phyloP scores from a whole-genome alignment of 2,888 invertebrate species.

The Hermaeophaga mercurialis region DNA sequence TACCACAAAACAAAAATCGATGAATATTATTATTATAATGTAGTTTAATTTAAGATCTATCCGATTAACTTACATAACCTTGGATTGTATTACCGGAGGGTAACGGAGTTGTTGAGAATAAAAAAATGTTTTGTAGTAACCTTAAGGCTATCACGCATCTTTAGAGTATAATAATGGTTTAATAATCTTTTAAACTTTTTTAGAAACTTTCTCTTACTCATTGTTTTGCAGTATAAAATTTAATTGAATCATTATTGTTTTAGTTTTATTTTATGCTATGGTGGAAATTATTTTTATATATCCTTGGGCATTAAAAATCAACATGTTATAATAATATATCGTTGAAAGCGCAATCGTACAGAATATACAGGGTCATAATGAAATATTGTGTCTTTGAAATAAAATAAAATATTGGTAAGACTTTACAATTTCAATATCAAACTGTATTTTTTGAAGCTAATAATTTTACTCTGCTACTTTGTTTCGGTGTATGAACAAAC shows the following conservation, averaged over 20 bases:
- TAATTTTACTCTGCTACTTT: too few species aligned
- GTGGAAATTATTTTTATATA: neutral
- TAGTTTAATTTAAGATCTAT: neutral
- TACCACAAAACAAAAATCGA: neutral
- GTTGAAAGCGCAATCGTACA: too few species aligned
- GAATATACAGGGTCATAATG: too few species aligned
- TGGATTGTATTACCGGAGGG: conserved; percentile 9
- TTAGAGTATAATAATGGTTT: conserved; percentile 16
- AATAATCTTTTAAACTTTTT: conserved; percentile 19
- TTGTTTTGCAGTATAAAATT: conserved; percentile 15
- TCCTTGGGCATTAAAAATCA: neutral
- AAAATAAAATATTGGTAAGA: too few species aligned
- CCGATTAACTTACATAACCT: conserved; percentile 20
- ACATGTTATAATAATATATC: neutral
- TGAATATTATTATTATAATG: neutral
- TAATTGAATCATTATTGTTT: conserved; percentile 16
- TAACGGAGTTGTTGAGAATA: conserved; percentile 20
- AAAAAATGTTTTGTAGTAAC: conserved; percentile 4
- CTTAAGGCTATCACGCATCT: conserved; percentile 18
- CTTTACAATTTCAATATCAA: too few species aligned
- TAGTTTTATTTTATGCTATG: neutral
- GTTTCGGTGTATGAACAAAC: too few species aligned
- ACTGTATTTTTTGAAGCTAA: too few species aligned
- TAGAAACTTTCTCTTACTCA: conserved; percentile 16
- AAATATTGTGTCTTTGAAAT: too few species aligned